Evolutionary conservation across 2,797 vertebrate genomes (phyloP), one percentile per base, ranked within the genome.

Genomic region (Enteromius paludinosus): DNA sequence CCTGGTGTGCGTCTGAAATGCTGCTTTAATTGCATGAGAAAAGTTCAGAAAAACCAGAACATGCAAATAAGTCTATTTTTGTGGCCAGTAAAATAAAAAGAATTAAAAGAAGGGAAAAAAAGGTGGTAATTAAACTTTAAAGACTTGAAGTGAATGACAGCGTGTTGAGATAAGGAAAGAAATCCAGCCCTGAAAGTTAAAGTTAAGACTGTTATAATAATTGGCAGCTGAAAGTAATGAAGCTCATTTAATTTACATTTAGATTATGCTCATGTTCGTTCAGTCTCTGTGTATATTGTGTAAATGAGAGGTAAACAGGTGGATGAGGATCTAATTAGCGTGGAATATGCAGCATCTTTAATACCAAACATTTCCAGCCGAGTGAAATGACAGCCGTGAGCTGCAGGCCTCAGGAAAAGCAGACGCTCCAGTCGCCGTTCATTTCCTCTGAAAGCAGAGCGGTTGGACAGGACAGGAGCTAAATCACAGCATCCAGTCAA

Each of bases 181-280:
- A 17, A 56, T 9, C 23, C 15, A 71, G 18, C n/a, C 71, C 28
- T n/a, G 2, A 11, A 54, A n/a, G 20, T 52, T 73, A 47, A 45
- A 65, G 5, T 71, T 61, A 70, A 70, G 43, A n/a, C 28, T 4
- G n/a, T 61, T 71, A 59, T 70, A 52, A 49, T 79, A 56, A 59
- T 17, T 81, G 79, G 45, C 52, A 71, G 52, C 65, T 43, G 41
- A 41, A 70, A 35, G 35, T 71, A 71, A 71, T 35, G 54, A 38
- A 73, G 43, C 62, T 73, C 25, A 38, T 73, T 71, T 64, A 5
- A 73, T 73, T 73, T 73, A 35, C 49, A 82, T 73, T 59, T 45
- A 74, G 70, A 82, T 74, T 65, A 3, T 30, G 54, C 74, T 52
- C 23, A 54, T 35, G 70, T 49, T 65, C 56, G 12, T 9, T 18